Conservation (phyloP, 2,113 vertebrate species). For the Tenrec ecaudatus region DNA sequence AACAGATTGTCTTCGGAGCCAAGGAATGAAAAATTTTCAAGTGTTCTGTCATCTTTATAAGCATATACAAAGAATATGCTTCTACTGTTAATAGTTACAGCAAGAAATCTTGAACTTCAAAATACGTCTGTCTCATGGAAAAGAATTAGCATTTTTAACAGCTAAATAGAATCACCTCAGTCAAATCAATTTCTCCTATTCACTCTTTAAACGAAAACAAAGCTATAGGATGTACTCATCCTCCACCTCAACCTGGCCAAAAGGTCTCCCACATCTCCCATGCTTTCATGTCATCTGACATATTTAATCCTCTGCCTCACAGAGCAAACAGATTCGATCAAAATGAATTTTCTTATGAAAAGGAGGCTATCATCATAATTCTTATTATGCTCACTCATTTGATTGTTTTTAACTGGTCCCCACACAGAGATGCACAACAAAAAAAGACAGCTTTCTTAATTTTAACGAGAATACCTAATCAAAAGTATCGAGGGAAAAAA, state of each 20-base stretch:
- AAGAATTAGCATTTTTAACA: slow-evolving; percentile 64
- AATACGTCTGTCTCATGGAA: neutral
- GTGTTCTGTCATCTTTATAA: slow-evolving; percentile 8
- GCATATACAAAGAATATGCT: neutral
- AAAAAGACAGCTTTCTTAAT: slow-evolving; percentile 11
- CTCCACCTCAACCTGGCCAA: neutral
- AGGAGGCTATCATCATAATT: slow-evolving; percentile 51
- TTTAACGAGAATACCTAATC: slow-evolving; percentile 47
- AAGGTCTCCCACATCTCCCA: neutral
- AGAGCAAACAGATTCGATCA: neutral
- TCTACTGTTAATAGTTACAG: slow-evolving; percentile 56
- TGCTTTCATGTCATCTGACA: neutral
- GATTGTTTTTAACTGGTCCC: slow-evolving; percentile 1
- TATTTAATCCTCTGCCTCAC: neutral
- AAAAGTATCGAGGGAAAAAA: neutral
- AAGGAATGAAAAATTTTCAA: slow-evolving; percentile 6
- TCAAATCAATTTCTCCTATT: neutral
- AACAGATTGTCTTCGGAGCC: neutral
- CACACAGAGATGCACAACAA: slow-evolving; percentile 15
- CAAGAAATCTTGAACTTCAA: slow-evolving; percentile 66
- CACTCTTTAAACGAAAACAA: slow-evolving; percentile 22
- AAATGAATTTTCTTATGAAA: slow-evolving; percentile 36
- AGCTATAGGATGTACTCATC: neutral
- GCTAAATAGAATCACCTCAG: slow-evolving; percentile 46
- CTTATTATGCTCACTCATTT: slow-evolving; percentile 48